Conservation (phyloP, 1,140 invertebrate genomes). For the Drosophila cardini region DNA sequence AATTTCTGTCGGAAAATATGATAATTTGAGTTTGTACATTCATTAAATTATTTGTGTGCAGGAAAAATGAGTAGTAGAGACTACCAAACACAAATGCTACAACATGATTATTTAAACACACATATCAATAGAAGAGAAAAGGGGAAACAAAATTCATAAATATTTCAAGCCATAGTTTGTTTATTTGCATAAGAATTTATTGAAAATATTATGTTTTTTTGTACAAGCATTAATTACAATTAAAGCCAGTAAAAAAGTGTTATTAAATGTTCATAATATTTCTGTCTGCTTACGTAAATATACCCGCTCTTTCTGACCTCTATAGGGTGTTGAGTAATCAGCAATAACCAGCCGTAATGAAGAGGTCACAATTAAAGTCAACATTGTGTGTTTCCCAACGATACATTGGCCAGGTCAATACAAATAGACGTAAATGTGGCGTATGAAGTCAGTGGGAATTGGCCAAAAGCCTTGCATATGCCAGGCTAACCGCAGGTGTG, state of each 20-base stretch:
- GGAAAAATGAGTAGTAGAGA: neutral
- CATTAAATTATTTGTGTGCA: neutral
- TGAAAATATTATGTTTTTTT: slow-evolving; percentile 7
- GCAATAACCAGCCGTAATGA: slow-evolving; percentile 6
- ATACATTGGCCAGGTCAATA: slow-evolving; percentile 11
- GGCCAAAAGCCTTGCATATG: neutral
- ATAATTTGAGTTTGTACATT: slow-evolving; percentile 11
- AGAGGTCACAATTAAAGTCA: slow-evolving; percentile 22
- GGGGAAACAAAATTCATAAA: slow-evolving; percentile 2
- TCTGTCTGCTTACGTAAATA: no score
- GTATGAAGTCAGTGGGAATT: neutral
- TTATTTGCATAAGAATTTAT: slow-evolving; percentile 24
- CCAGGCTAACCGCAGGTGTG: slow-evolving; percentile 27
- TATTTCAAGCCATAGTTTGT: slow-evolving; percentile 16
- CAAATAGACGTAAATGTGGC: slow-evolving; percentile 14
- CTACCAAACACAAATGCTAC: slow-evolving; percentile 3
- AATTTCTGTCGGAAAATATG: neutral
- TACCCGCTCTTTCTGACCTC: no score
- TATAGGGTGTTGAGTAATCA: neutral
- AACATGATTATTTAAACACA: slow-evolving; percentile 19
- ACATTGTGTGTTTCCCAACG: slow-evolving; percentile 4
- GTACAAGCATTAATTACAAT: slow-evolving; percentile 31
- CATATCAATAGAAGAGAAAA: neutral
- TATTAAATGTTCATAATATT: no score
- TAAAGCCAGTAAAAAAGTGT: neutral